phyloP scores from a whole-genome alignment of 92 coral and sea anemone genomes.

The Zoanthus solanderi region DNA sequence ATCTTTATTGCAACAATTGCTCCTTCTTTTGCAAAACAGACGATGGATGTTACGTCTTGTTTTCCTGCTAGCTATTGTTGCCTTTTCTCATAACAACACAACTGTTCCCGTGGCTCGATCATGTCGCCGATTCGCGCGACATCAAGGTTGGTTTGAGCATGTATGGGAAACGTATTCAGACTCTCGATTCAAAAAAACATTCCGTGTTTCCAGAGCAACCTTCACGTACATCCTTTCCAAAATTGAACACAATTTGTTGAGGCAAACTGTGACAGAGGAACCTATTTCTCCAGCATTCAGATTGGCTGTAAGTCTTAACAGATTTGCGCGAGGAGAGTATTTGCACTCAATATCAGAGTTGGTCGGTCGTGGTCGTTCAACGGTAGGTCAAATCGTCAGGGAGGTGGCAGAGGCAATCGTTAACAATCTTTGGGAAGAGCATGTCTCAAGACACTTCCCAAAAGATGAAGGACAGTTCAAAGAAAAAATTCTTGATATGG shows the following conservation, averaged over 20 bases:
- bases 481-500: slow-evolving; percentile 44
- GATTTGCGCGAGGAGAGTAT: slow-evolving; percentile 31
- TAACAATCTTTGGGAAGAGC: slow-evolving; percentile 34
- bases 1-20: slow-evolving; percentile 18
- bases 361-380: slow-evolving; percentile 36
- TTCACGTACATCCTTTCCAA: slow-evolving; percentile 32
- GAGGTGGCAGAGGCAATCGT: slow-evolving; percentile 42
- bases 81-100: slow-evolving; percentile 21
- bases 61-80: slow-evolving; percentile 2
- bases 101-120: slow-evolving; percentile 15
- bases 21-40: slow-evolving; percentile 10
- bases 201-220: slow-evolving; percentile 35
- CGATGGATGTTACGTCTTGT: not conserved
- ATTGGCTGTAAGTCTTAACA: slow-evolving; percentile 40
- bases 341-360: slow-evolving; percentile 34
- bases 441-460: slow-evolving; percentile 34
- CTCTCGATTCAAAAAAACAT: not conserved
- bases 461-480: slow-evolving; percentile 33
- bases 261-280: slow-evolving; percentile 38
- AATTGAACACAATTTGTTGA: slow-evolving; percentile 14
- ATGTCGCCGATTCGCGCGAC: slow-evolving; percentile 22
- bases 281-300: slow-evolving; percentile 48
- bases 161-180: slow-evolving; percentile 32
- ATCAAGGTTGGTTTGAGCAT: slow-evolving; percentile 25
- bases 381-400: slow-evolving; percentile 33